Base-by-base conservation (phyloP, 2,888 invertebrate genomes). In the Protonemura montana region DNA sequence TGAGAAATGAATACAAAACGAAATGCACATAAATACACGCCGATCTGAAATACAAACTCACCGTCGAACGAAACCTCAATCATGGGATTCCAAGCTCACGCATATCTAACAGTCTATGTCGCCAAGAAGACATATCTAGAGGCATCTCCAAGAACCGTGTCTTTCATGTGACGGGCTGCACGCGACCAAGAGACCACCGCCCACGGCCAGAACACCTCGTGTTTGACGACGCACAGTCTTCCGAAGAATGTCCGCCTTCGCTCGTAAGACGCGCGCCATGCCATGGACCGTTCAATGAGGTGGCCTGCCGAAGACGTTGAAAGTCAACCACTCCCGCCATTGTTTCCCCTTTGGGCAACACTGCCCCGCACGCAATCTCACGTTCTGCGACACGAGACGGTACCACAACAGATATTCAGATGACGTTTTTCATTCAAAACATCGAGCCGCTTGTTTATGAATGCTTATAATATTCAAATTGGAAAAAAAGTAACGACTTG, bases 391-490 rank as follows among this genome's bases (percentile, higher is more conserved):
- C 28, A 7, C 78, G 28, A 0, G 78, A 78, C 30, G 28, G n/a
- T n/a, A n/a, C n/a, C n/a, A n/a, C n/a, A 81, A 6, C 6, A 6
- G 7, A 30, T 76, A 84, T 84, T 76, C 84, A 42, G 84, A 42
- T 29, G 76, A 84, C 84, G 84, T 84, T 76, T 84, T 84, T 84
- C 84, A 84, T 84, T 84, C 84, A 84, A 82, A 30, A 82, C 25
- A 16, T 27, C 7, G 21, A 3, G 6, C 6, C 13, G 10, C 10
- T 25, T 16, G 13, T 41, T 42, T 42, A 83, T 41, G 82, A 83
- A 83, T 83, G 82, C 41, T 41, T 83, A 41, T 83, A 78, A 41
- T 83, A 78, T 83, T 41, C 41, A 35, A 83, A 83, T 83, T 7
- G 35, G 42, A 83, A 29, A 82, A 82, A 25, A 83, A 35, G 28